Conservation (phyloP, 2,113 vertebrate genomes). For the Boleophthalmus pectinirostris region DNA sequence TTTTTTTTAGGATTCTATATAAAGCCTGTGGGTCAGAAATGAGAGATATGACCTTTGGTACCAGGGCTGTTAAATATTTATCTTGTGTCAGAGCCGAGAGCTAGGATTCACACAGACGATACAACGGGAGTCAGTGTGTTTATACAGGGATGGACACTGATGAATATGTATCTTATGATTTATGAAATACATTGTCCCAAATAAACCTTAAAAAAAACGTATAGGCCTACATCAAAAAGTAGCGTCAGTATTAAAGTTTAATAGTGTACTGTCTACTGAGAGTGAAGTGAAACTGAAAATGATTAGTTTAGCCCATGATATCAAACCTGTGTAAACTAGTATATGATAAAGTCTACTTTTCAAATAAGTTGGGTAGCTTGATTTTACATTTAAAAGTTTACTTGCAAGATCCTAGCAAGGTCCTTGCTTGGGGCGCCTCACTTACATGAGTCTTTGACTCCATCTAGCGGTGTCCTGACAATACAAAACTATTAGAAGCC, state of each 20-base stretch:
- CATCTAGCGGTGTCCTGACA: slow-evolving; percentile 2
- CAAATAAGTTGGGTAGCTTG: neutral
- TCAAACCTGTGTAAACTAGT: no score
- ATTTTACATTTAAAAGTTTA: no score
- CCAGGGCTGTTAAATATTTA: slow-evolving; percentile 73
- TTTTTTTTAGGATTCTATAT: neutral
- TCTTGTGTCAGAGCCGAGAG: slow-evolving; percentile 56
- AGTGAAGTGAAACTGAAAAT: no score
- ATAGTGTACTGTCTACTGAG: no score
- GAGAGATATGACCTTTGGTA: slow-evolving; percentile 60
- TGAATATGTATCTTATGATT: neutral
- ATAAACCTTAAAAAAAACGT: neutral
- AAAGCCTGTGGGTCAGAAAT: slow-evolving; percentile 7
- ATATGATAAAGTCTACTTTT: neutral
- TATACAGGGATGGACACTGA: neutral
- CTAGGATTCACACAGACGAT: slow-evolving; percentile 5
- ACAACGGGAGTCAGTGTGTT: neutral
- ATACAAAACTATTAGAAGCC: neutral
- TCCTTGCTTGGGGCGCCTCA: neutral
- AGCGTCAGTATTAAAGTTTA: no score
- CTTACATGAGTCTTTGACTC: neutral
- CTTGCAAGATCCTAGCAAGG: neutral
- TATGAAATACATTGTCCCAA: neutral
- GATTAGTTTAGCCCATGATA: no score
- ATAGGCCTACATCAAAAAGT: no score